A percentile compares a stretch with the other conserved stretches of the same genome.
These are phyloP conservation scores for Leptocoma aspasia DNA, from an alignment of 2,113 vertebrate genomes.

Conservation along the genomic window DNA sequence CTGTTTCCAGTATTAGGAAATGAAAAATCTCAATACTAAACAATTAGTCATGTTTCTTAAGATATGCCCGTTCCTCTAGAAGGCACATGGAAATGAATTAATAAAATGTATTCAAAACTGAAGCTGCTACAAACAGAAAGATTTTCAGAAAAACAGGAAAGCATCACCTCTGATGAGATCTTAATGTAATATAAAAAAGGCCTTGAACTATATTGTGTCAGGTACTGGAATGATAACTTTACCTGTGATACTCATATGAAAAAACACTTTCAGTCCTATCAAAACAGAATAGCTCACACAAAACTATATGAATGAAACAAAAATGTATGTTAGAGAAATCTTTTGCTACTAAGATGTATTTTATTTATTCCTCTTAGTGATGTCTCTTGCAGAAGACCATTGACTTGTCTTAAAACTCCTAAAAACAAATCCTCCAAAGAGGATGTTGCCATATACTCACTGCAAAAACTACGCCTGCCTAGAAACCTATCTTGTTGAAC, in stretches of 20 bases:
- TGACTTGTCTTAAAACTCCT: not conserved
- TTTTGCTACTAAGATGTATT: not conserved
- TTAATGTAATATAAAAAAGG: not conserved
- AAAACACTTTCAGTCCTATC: not conserved
- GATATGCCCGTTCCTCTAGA: not conserved
- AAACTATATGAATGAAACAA: not conserved
- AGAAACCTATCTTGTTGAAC: not conserved
- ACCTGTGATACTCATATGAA: not conserved
- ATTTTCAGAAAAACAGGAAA: not conserved
- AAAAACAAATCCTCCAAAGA: not conserved
- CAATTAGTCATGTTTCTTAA: not conserved
- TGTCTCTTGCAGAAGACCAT: not conserved
- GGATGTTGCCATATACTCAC: not conserved
- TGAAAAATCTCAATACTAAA: not conserved
- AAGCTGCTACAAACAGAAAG: not conserved
- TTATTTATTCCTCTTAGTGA: not conserved
- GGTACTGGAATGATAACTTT: not conserved
- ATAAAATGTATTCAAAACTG: not conserved
- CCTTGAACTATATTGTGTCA: not conserved
- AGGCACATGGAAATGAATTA: not conserved
- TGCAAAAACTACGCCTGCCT: not conserved
- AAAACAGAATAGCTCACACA: not conserved
- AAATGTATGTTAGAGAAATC: not conserved
- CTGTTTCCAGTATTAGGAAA: not conserved
- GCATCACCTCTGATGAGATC: not conserved